These are phyloP conservation scores for Gambusia yucatana DNA, from an alignment of 2,797 vertebrate species.

Conservation along the genomic window DNA sequence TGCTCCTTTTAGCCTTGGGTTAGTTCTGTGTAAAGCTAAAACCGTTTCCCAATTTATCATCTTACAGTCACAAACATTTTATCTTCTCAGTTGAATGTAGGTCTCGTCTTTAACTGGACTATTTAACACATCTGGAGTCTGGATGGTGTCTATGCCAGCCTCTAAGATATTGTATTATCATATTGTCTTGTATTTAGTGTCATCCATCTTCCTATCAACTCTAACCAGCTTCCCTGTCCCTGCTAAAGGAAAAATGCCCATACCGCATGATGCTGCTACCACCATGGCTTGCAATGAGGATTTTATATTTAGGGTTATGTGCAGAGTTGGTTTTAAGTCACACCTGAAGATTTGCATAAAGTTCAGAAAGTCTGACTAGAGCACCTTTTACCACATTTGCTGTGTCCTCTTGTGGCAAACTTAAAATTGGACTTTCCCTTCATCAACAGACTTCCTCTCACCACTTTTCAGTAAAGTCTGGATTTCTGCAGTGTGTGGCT, in stretches of 20 bases:
- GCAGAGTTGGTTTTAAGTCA: not conserved
- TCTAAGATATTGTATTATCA: not conserved
- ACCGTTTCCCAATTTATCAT: not conserved
- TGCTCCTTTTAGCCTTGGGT: not conserved
- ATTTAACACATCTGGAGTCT: not conserved
- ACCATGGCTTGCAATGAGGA: not conserved
- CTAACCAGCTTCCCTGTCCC: not conserved
- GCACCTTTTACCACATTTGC: not conserved
- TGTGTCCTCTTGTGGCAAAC: not conserved
- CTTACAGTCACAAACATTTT: not conserved
- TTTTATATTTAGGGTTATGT: not conserved
- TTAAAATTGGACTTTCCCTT: not conserved
- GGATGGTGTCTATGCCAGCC: not conserved
- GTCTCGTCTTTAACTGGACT: not conserved
- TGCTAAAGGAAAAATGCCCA: not conserved
- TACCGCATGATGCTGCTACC: not conserved
- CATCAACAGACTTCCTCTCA: not conserved
- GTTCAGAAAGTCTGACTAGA: not conserved
- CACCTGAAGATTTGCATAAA: not conserved
- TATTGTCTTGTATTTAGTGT: not conserved
- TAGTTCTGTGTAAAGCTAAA: conserved; percentile 1
- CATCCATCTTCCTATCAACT: not conserved
- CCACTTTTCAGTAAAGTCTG: not conserved
- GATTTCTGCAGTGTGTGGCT: not conserved
- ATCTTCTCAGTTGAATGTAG: not conserved